Evolutionary conservation across 2,888 invertebrate species (phyloP), one percentile per base, ranked within the genome.

Genomic region (Drosophila histrio): DNA sequence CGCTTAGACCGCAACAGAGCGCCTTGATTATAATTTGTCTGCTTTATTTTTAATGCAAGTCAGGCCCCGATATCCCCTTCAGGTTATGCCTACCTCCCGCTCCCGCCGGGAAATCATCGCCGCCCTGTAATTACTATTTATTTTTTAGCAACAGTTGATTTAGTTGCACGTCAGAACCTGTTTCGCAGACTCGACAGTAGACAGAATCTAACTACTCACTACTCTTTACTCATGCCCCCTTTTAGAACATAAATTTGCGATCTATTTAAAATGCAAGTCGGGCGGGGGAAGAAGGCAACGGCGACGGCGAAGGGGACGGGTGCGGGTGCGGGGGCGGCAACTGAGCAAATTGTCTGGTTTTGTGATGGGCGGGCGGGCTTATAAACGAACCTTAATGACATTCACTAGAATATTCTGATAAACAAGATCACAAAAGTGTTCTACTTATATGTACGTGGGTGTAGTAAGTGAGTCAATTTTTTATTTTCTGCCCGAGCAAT

Each of bases 361-460:
- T 65, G 58, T 38, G 57, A 52, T 56, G 72, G 66, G 72, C 61
- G 52, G 52, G 32, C 11, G 30, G 44, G 32, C 47, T 56, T 56
- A 46, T 75, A 75, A 75, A 72, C 53, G 68, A 77, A 64, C 44
- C 63, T 77, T 65, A 56, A 59, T 75, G 44, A 64, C 61, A 63
- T 68, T 57, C 34, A 56, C 44, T 67, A 57, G 74, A 67, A 77
- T 67, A 39, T 26, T 54, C 57, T 36, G 49, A 19, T 72, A 68
- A 77, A 72, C 75, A 77, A 75, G 73, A 68, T 75, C 64, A 72
- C 77, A 77, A 72, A 75, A 77, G 68, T 72, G 19, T 64, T 30
- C 43, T 19, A 57, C 65, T 53, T 46, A 54, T 41, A 44, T 44
- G 17, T 13, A 17, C 21, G 43, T 36, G 44, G 44, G 46, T 41